Base-by-base conservation (phyloP, 2,797 vertebrate species). In the Gadopsis bispinosus region DNA sequence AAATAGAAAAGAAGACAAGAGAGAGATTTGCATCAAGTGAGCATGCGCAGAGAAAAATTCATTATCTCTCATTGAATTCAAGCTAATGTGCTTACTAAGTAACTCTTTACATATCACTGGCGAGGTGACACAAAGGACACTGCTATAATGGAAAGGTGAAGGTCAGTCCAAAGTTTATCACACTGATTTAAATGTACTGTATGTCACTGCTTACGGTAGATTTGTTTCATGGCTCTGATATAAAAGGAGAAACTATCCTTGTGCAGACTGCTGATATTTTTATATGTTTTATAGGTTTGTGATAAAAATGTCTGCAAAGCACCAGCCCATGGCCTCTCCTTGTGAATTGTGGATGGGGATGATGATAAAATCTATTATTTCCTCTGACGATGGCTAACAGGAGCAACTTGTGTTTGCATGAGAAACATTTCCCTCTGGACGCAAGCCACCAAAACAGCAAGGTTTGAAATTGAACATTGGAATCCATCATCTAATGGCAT, bases 381-480 rank as follows among this genome's bases (percentile, higher is more conserved):
- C 64, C 35, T 61, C n/a, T 20, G 64, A 31, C 1, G 3, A 61
- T 69, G 58, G 62, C 73, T 45, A 71, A 64, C 11, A 20, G 33
- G 17, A 62, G 33, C 0, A 5, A 56, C 51, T 75, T 58, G 59
- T 74, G 69, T 84, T 83, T 80, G 67, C 66, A 82, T 75, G 63
- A 77, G 66, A 72, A 87, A 84, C 65, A 60, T 62, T 83, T 76
- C 69, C 69, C 45, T 61, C 66, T 87, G 83, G 90, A 91, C 35
- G 29, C 29, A 47, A 81, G 83, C 85, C 90, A 89, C 68, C 58
- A 67, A 89, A 82, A 91, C 83, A 80, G 79, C 84, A 88, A 87
- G 74, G 87, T 70, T 87, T 88, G 87, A 91, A 91, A 92, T 91
- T 89, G 87, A 85, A 91, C 84, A 85, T 75, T 87, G 87, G 58